Evolutionary conservation across 2,888 invertebrate genomes (phyloP).

Genomic region (Parnassius smintheus): DNA sequence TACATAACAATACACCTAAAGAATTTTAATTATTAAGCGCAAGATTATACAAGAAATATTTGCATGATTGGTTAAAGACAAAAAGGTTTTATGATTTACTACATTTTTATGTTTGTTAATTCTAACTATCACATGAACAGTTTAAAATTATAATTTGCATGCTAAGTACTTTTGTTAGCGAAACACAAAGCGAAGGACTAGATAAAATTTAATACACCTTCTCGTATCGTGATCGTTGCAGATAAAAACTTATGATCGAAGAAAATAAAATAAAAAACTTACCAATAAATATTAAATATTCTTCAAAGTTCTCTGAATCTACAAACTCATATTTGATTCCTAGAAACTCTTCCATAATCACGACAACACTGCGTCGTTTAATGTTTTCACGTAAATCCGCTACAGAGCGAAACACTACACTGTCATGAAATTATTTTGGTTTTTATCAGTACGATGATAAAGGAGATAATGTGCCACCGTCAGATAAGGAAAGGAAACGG

Average conservation of each 20-base stretch:
- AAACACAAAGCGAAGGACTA: no score
- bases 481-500: constrained; percentile 19
- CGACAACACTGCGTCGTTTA: background rate
- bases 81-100: no score
- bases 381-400: constrained; percentile 6
- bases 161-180: no score
- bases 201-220: no score
- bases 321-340: constrained; percentile 46
- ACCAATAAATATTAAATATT: constrained; percentile 42
- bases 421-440: constrained; percentile 21
- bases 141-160: no score
- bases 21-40: no score
- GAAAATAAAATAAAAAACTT: constrained; percentile 1
- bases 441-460: constrained; percentile 15
- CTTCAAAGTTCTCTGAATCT: constrained; percentile 42
- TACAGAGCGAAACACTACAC: background rate
- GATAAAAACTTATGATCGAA: background rate
- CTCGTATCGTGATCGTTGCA: no score
- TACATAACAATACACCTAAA: no score
- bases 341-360: constrained; percentile 58
- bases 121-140: no score
- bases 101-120: no score
- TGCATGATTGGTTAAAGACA: no score
- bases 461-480: constrained; percentile 19
- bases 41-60: no score